Evolutionary conservation across 1,140 invertebrate genomes (phyloP).

Genomic region (Zaprionus kolodkinae): DNA sequence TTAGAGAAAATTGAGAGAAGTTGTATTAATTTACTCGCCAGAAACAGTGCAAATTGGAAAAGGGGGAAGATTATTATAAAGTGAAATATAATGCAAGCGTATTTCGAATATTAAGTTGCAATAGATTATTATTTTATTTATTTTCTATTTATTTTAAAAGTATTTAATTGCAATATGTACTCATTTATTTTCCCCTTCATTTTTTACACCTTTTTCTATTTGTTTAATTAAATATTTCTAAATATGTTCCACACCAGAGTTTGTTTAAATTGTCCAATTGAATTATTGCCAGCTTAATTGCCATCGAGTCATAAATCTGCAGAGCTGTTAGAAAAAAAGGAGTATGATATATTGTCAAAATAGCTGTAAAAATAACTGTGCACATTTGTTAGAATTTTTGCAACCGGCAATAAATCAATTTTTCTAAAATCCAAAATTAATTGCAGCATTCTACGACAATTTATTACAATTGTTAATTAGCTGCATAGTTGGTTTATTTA

Average conservation of each 20-base stretch:
- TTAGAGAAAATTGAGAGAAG: background rate
- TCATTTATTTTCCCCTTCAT: background rate
- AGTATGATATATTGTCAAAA: background rate
- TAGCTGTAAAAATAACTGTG: slow-evolving; percentile 6
- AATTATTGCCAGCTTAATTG: background rate
- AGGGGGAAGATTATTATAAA: background rate
- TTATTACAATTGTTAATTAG: background rate
- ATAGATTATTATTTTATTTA: too few species aligned
- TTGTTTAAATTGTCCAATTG: background rate
- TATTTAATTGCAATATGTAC: too few species aligned
- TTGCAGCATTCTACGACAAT: background rate
- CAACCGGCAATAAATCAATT: background rate
- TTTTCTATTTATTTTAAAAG: too few species aligned
- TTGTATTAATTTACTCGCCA: slow-evolving; percentile 1
- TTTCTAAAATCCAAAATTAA: slow-evolving; percentile 2
- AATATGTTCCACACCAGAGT: background rate
- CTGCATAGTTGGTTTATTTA: background rate
- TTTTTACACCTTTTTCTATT: background rate
- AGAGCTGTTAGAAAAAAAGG: background rate
- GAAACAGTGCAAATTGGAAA: background rate
- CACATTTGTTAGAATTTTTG: slow-evolving; percentile 1
- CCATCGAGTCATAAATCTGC: background rate
- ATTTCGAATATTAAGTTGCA: too few species aligned
- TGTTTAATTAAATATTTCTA: background rate
- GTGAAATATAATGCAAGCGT: too few species aligned